These are phyloP conservation scores for Melipona quadrifasciata DNA, from an alignment of 1,140 invertebrate genomes.

Conservation along the genomic window DNA sequence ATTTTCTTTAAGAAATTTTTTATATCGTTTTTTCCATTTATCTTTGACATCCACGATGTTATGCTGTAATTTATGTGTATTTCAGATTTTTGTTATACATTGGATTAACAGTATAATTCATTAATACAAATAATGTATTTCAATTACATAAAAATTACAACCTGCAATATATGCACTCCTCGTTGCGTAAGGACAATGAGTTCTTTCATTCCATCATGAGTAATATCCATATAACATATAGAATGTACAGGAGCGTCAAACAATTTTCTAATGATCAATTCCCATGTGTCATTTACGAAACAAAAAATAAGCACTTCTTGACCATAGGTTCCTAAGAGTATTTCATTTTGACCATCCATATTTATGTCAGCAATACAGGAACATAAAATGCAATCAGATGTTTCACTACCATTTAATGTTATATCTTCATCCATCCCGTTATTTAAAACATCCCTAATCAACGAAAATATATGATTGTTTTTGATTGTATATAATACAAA, in stretches of 20 bases:
- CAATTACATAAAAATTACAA: constrained; percentile 58
- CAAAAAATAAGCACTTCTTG: constrained; percentile 85
- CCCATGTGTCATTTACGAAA: constrained; percentile 79
- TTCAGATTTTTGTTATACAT: constrained; percentile 9
- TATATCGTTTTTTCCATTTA: constrained; percentile 71
- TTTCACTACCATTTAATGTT: constrained; percentile 82
- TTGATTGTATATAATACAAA: constrained; percentile 36
- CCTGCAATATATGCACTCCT: constrained; percentile 87
- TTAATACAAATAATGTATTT: neutral
- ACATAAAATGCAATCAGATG: constrained; percentile 84
- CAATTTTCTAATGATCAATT: constrained; percentile 79
- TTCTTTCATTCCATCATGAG: constrained; percentile 87
- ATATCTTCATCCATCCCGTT: constrained; percentile 82
- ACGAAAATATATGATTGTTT: constrained; percentile 32
- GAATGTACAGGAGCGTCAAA: constrained; percentile 86
- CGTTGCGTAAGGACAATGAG: constrained; percentile 86
- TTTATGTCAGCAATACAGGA: constrained; percentile 86
- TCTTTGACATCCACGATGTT: constrained; percentile 71
- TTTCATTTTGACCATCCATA: constrained; percentile 88
- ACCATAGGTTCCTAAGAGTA: constrained; percentile 87
- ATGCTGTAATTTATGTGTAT: constrained; percentile 68
- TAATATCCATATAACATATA: constrained; percentile 86
- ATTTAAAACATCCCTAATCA: constrained; percentile 83
- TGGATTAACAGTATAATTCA: constrained; percentile 25
- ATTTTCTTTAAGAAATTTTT: constrained; percentile 49